These are phyloP conservation scores for Albula goreensis DNA, from an alignment of 2,113 vertebrate species.

Conservation along the genomic window DNA sequence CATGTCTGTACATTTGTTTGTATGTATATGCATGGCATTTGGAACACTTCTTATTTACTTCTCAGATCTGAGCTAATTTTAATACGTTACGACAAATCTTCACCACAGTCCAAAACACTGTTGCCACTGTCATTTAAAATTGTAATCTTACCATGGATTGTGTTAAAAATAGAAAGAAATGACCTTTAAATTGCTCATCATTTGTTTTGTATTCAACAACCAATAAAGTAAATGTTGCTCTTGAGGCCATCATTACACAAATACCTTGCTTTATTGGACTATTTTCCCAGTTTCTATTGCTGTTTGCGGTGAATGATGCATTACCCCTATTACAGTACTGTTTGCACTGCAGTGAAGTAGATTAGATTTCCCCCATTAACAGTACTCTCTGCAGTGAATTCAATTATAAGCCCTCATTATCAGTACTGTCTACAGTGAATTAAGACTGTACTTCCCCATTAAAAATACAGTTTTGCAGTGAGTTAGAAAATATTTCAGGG, in stretches of 20 bases:
- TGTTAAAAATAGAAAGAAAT: neutral
- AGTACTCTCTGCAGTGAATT: neutral
- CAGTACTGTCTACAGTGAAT: neutral
- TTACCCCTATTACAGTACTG: neutral
- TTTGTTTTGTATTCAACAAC: neutral
- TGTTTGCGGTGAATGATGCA: neutral
- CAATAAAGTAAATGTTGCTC: neutral
- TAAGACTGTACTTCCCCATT: neutral
- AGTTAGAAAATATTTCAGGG: neutral
- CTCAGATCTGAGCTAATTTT: neutral
- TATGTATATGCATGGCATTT: neutral
- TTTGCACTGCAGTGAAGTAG: neutral
- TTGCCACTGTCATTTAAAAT: neutral
- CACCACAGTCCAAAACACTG: neutral
- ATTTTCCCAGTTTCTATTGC: neutral
- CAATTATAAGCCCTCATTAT: neutral
- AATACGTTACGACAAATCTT: neutral
- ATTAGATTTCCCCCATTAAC: neutral
- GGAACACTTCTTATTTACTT: neutral
- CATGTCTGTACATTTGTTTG: neutral
- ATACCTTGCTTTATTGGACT: neutral
- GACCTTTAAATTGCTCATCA: neutral
- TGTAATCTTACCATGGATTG: neutral
- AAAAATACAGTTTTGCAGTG: neutral
- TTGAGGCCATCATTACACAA: neutral